A percentile compares a stretch with the other conserved stretches of the same genome.
Evolutionary conservation across 2,113 vertebrate species (phyloP).

Genomic region (Coreoperca whiteheadi): DNA sequence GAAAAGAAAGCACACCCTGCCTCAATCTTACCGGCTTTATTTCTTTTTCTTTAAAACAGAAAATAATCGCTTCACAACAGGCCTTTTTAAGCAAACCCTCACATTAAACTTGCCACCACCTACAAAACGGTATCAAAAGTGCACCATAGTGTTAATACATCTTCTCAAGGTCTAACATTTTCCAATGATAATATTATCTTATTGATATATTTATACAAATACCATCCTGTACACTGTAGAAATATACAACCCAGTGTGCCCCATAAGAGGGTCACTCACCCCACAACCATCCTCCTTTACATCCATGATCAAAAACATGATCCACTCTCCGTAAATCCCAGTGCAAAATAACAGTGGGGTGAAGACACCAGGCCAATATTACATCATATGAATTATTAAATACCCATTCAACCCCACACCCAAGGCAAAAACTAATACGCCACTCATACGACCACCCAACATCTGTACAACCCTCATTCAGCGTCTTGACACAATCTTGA

Average conservation of each 20-base stretch:
- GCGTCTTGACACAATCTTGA: constrained; percentile 69
- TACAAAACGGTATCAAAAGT: constrained; percentile 93
- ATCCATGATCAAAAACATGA: constrained; percentile 67
- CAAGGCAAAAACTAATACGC: constrained; percentile 73
- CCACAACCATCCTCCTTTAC: constrained; percentile 35
- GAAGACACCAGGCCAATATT: constrained; percentile 71
- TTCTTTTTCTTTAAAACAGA: constrained; percentile 91
- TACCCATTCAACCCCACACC: constrained; percentile 77
- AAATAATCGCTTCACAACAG: constrained; percentile 89
- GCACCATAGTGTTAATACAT: constrained; percentile 90
- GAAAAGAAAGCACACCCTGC: constrained; percentile 38
- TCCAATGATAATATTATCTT: constrained; percentile 84
- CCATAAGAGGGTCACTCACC: constrained; percentile 34
- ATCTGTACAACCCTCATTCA: constrained; percentile 79
- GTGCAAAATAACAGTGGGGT: constrained; percentile 62
- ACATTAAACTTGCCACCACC: constrained; percentile 88
- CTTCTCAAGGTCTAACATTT: constrained; percentile 82
- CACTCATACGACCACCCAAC: constrained; percentile 69
- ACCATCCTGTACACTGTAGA: constrained; percentile 93
- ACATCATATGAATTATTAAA: constrained; percentile 80
- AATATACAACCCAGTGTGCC: constrained; percentile 81
- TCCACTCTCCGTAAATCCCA: constrained; percentile 56
- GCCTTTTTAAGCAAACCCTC: constrained; percentile 87
- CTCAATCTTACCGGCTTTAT: constrained; percentile 82
- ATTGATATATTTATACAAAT: constrained; percentile 90